A percentile compares a stretch with the other conserved stretches of the same genome.
These are phyloP conservation scores for Vombatus ursinus DNA, from an alignment of 2,113 vertebrate species.

Conservation along the genomic window DNA sequence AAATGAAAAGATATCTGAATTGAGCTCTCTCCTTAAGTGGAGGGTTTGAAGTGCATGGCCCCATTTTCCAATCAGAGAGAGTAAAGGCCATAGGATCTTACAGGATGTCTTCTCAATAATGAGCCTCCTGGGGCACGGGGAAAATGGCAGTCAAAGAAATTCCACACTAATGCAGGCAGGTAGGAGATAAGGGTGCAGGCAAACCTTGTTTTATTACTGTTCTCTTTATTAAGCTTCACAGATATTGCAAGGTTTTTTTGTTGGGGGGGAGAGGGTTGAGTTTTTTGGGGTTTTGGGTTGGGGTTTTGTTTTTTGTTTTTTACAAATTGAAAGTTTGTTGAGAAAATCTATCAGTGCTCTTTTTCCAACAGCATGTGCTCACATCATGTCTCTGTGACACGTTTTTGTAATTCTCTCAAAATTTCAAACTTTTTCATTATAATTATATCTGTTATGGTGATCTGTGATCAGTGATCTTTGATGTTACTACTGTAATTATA, in stretches of 20 bases:
- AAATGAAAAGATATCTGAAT: not conserved
- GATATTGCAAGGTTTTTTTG: not conserved
- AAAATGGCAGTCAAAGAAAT: not conserved
- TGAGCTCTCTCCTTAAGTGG: not conserved
- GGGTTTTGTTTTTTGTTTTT: no score
- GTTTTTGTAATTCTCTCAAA: not conserved
- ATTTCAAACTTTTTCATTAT: not conserved
- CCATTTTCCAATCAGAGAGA: not conserved
- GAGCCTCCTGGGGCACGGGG: not conserved
- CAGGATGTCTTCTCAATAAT: not conserved
- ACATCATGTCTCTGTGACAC: not conserved
- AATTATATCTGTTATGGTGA: not conserved
- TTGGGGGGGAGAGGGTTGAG: no score
- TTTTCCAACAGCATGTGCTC: not conserved
- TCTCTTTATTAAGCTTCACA: not conserved
- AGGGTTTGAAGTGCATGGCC: not conserved
- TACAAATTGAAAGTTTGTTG: not conserved
- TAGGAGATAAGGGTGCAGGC: not conserved
- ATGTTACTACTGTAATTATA: not conserved
- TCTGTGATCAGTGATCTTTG: not conserved
- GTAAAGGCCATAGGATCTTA: not conserved
- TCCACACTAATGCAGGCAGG: not conserved
- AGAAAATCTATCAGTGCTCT: no score
- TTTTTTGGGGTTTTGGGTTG: no score
- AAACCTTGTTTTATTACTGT: not conserved